Evolutionary conservation across 2,797 vertebrate genomes (phyloP).

Genomic region (Discoglossus pictus): DNA sequence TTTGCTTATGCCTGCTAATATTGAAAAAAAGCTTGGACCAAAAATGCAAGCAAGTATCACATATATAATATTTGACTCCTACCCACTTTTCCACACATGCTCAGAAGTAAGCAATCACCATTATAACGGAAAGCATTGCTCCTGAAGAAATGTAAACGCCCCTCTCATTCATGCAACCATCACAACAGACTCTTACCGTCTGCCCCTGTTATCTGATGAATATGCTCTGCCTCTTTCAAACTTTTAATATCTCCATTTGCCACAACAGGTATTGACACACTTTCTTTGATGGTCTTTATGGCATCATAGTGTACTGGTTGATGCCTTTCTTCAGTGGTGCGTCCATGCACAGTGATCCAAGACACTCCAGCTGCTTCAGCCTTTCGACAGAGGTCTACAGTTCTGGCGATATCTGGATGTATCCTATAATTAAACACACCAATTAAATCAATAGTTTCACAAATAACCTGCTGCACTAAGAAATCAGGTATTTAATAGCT

Average conservation of each 20-base stretch:
- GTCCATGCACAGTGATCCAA: conserved; percentile 95
- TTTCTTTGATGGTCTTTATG: conserved; percentile 93
- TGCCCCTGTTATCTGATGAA: conserved; percentile 81
- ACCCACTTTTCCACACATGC: no score
- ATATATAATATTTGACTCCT: no score
- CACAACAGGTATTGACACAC: conserved; percentile 84
- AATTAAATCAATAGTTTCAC: no score
- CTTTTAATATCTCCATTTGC: conserved; percentile 92
- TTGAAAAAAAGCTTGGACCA: no score
- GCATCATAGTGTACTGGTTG: conserved; percentile 92
- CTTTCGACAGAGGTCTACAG: conserved; percentile 92
- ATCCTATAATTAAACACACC: conserved; percentile 75
- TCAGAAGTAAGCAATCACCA: not conserved
- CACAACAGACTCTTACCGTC: conserved; percentile 78
- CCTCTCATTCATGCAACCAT: no score
- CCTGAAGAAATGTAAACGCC: no score
- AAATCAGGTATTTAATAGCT: no score
- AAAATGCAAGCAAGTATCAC: no score
- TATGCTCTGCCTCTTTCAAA: conserved; percentile 82
- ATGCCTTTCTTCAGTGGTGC: conserved; percentile 88
- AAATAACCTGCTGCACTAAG: no score
- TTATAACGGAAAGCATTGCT: no score
- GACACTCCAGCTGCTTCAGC: conserved; percentile 90
- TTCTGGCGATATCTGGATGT: conserved; percentile 85
- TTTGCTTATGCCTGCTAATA: no score